These are phyloP conservation scores for Corythornis madagascariensis DNA, from an alignment of 2,113 vertebrate species.

Conservation along the genomic window DNA sequence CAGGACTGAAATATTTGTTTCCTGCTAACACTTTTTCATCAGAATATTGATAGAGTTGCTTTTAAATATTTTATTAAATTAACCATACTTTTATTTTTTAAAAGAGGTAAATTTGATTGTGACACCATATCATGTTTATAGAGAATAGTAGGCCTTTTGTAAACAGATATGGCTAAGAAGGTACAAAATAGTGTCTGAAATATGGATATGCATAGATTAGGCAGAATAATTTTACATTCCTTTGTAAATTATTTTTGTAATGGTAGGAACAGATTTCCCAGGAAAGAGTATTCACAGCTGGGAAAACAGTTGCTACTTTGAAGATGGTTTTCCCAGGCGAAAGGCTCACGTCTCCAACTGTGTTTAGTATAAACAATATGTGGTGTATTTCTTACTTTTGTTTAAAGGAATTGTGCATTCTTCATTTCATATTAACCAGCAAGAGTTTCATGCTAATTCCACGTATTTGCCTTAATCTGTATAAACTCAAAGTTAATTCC, in stretches of 20 bases:
- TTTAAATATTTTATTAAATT: background rate
- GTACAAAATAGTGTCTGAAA: slow-evolving; percentile 14
- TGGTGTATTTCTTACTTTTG: slow-evolving; percentile 43
- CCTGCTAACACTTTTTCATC: background rate
- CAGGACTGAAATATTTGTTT: background rate
- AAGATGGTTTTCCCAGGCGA: slow-evolving; percentile 83
- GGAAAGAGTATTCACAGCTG: slow-evolving; percentile 79
- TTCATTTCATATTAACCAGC: background rate
- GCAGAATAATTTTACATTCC: slow-evolving; percentile 68
- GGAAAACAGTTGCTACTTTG: slow-evolving; percentile 84
- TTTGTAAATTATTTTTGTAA: slow-evolving; percentile 77
- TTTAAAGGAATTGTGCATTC: slow-evolving; percentile 24
- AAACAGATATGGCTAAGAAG: background rate
- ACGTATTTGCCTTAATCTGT: background rate
- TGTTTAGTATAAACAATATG: slow-evolving; percentile 69
- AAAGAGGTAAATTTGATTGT: background rate
- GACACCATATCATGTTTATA: background rate
- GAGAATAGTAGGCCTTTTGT: background rate
- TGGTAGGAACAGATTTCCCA: slow-evolving; percentile 78
- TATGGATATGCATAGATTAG: slow-evolving; percentile 61
- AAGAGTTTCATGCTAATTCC: background rate
- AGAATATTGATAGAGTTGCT: background rate
- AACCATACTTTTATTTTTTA: background rate
- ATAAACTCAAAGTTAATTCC: background rate
- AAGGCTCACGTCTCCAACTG: slow-evolving; percentile 75